Evolutionary conservation across 2,113 vertebrate genomes (phyloP).

Genomic region (Mormyrus lacerda): DNA sequence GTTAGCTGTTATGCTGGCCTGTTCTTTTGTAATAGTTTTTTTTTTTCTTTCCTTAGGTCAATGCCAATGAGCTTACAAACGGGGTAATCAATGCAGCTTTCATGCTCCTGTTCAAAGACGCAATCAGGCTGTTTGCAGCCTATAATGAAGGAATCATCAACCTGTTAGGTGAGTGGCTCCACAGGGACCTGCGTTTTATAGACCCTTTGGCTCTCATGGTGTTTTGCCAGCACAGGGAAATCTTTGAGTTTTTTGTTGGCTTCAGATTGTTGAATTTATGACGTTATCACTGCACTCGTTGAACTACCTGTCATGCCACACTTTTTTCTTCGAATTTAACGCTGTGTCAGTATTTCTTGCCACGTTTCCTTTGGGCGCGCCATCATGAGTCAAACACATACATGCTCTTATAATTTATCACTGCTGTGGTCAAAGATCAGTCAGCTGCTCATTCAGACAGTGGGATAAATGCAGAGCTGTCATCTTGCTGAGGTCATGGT

Average conservation of each 20-base stretch:
- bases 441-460: neutral
- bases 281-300: neutral
- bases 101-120: slow-evolving; percentile 97
- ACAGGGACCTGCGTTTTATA: neutral
- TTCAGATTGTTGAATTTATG: neutral
- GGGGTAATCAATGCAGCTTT: slow-evolving; percentile 95
- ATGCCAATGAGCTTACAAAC: slow-evolving; percentile 93
- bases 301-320: neutral
- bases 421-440: neutral
- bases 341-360: neutral
- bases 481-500: neutral
- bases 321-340: neutral
- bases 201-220: neutral
- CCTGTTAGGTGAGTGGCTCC: slow-evolving; percentile 72
- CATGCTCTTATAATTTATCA: neutral
- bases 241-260: neutral
- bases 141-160: slow-evolving; percentile 97
- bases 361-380: neutral
- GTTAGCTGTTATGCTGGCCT: neutral
- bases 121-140: slow-evolving; percentile 89
- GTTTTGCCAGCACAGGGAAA: neutral
- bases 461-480: neutral
- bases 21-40: neutral
- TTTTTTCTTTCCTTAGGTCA: slow-evolving; percentile 64
- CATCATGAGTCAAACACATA: neutral